Conservation (phyloP, 2,113 vertebrate species). For the Oreochromis tanganicae region DNA sequence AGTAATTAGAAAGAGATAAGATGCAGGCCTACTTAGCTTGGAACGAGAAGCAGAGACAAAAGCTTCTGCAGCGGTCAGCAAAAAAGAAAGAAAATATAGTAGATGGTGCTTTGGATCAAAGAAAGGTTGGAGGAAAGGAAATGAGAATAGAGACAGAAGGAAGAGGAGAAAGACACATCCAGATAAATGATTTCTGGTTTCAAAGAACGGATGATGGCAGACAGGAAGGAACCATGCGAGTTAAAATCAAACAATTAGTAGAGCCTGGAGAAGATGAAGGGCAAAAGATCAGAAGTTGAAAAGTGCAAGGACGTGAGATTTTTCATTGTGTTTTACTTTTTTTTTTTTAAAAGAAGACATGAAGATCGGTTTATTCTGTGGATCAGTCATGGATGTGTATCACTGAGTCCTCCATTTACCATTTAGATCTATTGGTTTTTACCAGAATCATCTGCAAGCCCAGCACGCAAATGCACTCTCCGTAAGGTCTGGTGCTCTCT, state of each 20-base stretch:
- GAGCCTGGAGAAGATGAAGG: not conserved
- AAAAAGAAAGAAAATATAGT: not conserved
- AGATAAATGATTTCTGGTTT: not conserved
- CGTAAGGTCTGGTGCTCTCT: not conserved
- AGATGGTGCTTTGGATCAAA: not conserved
- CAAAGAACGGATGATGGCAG: not conserved
- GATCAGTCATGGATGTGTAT: not conserved
- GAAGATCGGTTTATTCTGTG: not conserved
- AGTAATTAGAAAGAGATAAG: constrained; percentile 53
- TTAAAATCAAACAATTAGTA: not conserved
- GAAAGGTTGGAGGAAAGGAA: not conserved
- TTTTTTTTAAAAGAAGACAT: not conserved
- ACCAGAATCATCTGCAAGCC: not conserved
- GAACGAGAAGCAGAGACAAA: constrained; percentile 30
- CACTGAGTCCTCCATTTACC: not conserved
- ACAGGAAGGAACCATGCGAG: not conserved
- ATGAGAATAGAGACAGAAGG: not conserved
- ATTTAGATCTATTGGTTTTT: not conserved
- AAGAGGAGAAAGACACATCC: not conserved
- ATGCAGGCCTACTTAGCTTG: not conserved
- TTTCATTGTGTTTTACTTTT: not conserved
- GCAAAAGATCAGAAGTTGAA: not conserved
- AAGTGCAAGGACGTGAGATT: not conserved
- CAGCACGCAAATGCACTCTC: not conserved
- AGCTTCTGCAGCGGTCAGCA: constrained; percentile 47